Evolutionary conservation across 2,888 invertebrate genomes (phyloP).

Genomic region (Stenolophus ochropezus): DNA sequence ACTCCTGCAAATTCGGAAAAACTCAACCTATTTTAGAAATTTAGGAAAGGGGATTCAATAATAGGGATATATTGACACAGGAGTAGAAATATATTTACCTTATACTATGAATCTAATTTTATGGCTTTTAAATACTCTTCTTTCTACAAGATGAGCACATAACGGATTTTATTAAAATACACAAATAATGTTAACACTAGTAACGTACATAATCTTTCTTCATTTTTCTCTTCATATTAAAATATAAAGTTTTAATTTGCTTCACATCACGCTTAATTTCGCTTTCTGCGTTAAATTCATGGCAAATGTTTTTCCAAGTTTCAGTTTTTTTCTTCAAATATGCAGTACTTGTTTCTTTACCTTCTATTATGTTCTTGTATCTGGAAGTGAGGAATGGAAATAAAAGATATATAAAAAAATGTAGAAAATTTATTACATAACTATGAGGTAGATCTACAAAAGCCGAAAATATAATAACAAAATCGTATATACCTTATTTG

Average conservation of each 20-base stretch:
- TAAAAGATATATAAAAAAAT: too few species aligned
- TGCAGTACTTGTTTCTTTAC: not conserved
- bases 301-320: conserved; percentile 4
- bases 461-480: too few species aligned
- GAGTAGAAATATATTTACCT: not conserved
- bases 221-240: not conserved
- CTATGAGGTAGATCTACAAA: too few species aligned
- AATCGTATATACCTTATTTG: too few species aligned
- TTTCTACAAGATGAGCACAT: not conserved
- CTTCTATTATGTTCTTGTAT: conserved; percentile 27
- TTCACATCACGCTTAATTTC: not conserved
- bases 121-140: not conserved
- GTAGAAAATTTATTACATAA: too few species aligned
- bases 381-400: not conserved
- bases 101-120: not conserved
- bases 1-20: too few species aligned
- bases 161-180: not conserved
- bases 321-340: not conserved
- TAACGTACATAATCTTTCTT: not conserved
- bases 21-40: too few species aligned
- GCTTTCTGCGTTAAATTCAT: not conserved
- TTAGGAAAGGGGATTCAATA: too few species aligned
- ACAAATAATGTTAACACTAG: not conserved
- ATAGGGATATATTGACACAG: not conserved
- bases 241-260: conserved; percentile 5